These are phyloP conservation scores for Uromys caudimaculatus DNA, from an alignment of 2,797 vertebrate genomes.

Conservation along the genomic window DNA sequence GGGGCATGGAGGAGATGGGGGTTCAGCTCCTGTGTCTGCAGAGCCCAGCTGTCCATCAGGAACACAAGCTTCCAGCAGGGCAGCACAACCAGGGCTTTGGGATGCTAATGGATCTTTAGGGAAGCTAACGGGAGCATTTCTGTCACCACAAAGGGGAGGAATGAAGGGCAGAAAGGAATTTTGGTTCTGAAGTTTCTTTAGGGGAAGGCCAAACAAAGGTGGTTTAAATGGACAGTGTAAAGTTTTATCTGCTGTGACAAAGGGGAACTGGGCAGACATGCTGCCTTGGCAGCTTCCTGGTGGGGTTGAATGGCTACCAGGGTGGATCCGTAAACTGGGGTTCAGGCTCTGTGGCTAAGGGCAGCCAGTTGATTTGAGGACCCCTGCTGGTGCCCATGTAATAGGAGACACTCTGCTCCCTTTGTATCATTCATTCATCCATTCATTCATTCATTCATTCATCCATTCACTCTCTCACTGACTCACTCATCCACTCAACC, in stretches of 20 bases:
- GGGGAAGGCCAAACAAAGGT: constrained; percentile 9
- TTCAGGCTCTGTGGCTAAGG: neutral
- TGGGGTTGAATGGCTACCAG: neutral
- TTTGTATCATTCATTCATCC: neutral
- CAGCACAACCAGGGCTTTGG: neutral
- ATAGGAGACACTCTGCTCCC: neutral
- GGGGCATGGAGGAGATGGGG: neutral
- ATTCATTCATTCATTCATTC: neutral
- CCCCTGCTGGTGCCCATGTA: neutral
- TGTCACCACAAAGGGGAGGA: constrained; percentile 35
- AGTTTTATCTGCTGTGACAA: constrained; percentile 72
- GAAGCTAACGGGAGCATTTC: constrained; percentile 78
- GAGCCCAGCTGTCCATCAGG: neutral
- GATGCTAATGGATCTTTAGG: constrained; percentile 67
- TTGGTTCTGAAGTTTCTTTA: constrained; percentile 61
- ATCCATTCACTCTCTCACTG: too few species aligned
- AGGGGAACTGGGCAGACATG: constrained; percentile 42
- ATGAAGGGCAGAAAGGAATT: constrained; percentile 67
- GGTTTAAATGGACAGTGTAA: constrained; percentile 66
- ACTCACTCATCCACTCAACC: neutral
- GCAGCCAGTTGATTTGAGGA: neutral
- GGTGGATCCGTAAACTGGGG: neutral
- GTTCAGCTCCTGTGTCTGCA: neutral
- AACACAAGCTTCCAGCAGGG: constrained; percentile 54
- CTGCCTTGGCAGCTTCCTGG: constrained; percentile 51